Conservation (phyloP, 2,113 vertebrate genomes). For the Amblyornis subalaris region DNA sequence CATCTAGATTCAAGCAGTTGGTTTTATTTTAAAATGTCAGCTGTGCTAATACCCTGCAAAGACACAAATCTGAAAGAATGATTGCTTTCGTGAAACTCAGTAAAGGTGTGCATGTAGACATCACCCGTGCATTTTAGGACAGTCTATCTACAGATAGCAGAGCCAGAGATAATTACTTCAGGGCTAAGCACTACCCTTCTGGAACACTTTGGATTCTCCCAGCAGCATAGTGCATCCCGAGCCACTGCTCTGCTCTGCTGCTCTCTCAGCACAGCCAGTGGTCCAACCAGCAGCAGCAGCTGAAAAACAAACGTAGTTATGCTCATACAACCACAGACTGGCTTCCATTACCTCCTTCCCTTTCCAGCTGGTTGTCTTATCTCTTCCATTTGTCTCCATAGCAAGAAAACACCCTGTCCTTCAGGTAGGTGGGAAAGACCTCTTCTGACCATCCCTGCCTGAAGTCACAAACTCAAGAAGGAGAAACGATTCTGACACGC, state of each 20-base stretch:
- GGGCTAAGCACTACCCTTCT: too few species aligned
- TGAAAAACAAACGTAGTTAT: neutral
- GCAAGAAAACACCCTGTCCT: neutral
- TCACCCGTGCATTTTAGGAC: too few species aligned
- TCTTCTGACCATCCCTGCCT: neutral
- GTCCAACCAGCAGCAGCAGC: neutral
- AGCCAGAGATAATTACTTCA: too few species aligned
- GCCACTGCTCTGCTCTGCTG: neutral
- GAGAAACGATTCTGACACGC: rapidly evolving
- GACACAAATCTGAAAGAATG: neutral
- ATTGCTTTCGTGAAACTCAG: neutral
- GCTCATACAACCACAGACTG: rapidly evolving
- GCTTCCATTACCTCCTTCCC: neutral
- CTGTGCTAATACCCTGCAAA: neutral
- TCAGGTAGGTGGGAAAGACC: too few species aligned
- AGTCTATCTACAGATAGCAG: neutral
- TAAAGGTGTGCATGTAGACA: neutral
- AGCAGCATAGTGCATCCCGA: neutral
- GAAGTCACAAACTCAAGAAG: neutral
- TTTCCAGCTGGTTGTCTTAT: neutral
- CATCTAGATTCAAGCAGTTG: neutral
- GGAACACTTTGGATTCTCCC: rapidly evolving
- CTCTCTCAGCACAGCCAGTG: neutral
- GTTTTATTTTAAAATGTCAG: neutral
- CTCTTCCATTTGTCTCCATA: neutral